These are phyloP conservation scores for Spheniscus mendiculus DNA, from an alignment of 2,113 vertebrate species.

Conservation along the genomic window DNA sequence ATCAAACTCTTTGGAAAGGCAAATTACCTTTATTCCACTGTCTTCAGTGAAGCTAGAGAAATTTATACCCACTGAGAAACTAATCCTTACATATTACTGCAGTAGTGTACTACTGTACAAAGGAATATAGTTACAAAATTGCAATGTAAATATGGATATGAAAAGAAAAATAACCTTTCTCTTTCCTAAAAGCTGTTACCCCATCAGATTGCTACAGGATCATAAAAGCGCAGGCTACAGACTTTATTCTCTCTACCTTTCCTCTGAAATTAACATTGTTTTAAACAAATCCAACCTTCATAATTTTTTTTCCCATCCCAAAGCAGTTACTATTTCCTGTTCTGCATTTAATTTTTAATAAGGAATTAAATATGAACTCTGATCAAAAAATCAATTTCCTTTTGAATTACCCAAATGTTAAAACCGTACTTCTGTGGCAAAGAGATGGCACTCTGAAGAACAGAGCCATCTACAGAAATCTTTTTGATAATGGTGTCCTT, in stretches of 20 bases:
- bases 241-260: neutral
- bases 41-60: neutral
- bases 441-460: neutral
- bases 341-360: slow-evolving; percentile 8
- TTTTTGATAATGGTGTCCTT: slow-evolving; percentile 65
- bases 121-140: neutral
- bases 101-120: neutral
- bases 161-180: neutral
- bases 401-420: slow-evolving; percentile 13
- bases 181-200: neutral
- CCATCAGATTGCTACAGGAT: neutral
- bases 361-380: neutral
- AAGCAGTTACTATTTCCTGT: neutral
- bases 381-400: slow-evolving; percentile 15
- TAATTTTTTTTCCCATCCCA: neutral
- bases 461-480: slow-evolving; percentile 62
- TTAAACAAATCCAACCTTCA: neutral
- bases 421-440: neutral
- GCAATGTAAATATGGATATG: neutral
- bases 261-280: neutral
- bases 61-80: neutral
- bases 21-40: neutral
- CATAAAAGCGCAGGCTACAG: neutral
- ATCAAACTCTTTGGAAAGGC: neutral
- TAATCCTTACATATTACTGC: neutral